Conservation (phyloP, 2,797 vertebrate species). For the Macrochelys suwanniensis region DNA sequence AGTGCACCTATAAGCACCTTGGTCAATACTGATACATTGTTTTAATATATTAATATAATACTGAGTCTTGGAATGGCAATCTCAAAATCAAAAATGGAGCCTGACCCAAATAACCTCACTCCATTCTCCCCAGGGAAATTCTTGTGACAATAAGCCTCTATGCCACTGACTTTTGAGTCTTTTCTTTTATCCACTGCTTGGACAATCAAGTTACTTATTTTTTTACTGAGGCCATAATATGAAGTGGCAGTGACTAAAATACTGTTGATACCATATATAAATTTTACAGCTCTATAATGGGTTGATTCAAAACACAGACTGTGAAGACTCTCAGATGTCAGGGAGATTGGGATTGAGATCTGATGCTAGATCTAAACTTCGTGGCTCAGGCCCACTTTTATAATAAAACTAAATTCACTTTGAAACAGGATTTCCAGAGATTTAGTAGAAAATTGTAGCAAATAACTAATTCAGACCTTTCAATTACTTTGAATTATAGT, state of each 20-base stretch:
- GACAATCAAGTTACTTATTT: background rate
- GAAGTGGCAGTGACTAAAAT: fast-evolving
- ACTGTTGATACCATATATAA: fast-evolving
- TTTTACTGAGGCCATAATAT: background rate
- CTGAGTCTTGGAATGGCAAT: background rate
- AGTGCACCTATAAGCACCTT: background rate
- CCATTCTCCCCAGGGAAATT: background rate
- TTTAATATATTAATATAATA: background rate
- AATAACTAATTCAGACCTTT: background rate
- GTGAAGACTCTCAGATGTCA: background rate
- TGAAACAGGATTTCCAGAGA: background rate
- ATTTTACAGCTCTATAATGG: background rate
- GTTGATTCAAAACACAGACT: background rate
- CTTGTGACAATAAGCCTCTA: fast-evolving
- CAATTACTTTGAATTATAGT: background rate
- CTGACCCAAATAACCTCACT: background rate
- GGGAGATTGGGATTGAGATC: background rate
- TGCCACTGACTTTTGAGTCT: background rate
- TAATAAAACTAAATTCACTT: background rate
- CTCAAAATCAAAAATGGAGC: background rate
- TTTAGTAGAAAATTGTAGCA: background rate
- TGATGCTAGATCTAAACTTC: background rate
- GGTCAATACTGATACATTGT: background rate
- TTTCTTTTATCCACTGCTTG: background rate
- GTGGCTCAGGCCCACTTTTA: background rate